A percentile compares a stretch with the other conserved stretches of the same genome.
Conservation (phyloP, 2,113 vertebrate species). For the Zapus hudsonius region DNA sequence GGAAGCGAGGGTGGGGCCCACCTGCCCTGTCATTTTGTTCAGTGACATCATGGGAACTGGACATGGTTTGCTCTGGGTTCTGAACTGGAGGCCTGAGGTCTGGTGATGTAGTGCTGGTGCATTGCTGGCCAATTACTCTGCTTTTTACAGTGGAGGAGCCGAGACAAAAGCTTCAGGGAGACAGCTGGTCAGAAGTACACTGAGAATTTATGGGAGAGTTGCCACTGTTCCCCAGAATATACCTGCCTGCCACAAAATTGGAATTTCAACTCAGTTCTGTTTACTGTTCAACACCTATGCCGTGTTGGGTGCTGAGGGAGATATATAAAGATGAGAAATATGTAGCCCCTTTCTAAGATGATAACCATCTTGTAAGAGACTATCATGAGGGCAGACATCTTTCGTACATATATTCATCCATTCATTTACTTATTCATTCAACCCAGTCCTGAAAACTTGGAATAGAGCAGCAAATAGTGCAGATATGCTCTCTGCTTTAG, state of each 20-base stretch:
- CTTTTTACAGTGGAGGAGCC: not conserved
- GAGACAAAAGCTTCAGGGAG: not conserved
- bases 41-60: slow-evolving; percentile 60
- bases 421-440: not conserved
- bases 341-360: not conserved
- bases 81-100: slow-evolving; percentile 5
- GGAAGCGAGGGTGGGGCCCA: not conserved
- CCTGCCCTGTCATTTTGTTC: not conserved
- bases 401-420: not conserved
- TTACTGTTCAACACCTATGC: not conserved
- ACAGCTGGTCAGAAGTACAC: not conserved
- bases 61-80: not conserved
- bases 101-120: not conserved
- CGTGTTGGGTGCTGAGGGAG: not conserved
- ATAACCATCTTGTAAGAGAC: not conserved
- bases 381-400: not conserved
- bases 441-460: not conserved
- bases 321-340: not conserved
- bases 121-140: not conserved
- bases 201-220: not conserved
- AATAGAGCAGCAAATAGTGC: not conserved
- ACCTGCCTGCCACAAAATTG: not conserved
- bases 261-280: not conserved
- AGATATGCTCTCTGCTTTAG: not conserved
- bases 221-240: not conserved